Evolutionary conservation across 1,140 invertebrate species (phyloP), one percentile per base, ranked within the genome.

Genomic region (Choristoneura fumiferana): DNA sequence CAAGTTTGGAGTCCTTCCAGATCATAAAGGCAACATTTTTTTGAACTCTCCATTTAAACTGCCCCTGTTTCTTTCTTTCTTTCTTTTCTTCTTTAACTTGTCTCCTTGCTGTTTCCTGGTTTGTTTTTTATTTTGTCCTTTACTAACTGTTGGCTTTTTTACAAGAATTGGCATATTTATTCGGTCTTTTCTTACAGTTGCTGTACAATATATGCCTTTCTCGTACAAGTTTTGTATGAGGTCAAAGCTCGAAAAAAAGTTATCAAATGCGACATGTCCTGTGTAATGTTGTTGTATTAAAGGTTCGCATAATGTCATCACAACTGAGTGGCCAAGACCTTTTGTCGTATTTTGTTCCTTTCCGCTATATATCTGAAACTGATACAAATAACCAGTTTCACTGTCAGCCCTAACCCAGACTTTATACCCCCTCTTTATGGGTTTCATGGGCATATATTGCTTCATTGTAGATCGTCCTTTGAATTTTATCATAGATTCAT

Each of bases 301-400:
- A 13, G 10, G 10, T 39, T 39, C 37, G n/a, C n/a, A 13, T 39
- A 39, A 13, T 13, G 35, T 37, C 12, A 13, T 39, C 12, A 39
- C 37, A n/a, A 39, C 37, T 13, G 10, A 13, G 37, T 39, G 12
- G n/a, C 12, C 12, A 13, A 39, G 12, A 13, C 37, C 37, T 13
- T 39, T 39, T 13, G 2, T 6, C 6, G 22, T 29, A 2, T 6
- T 6, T 3, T 2, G 6, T 29, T 29, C 22, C 6, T 87, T 89
- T 1, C 89, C 87, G 13, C 74, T 81, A 65, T 91, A 89, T 10
- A 90, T 73, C 54, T 88, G 62, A 72, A 86, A 90, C 49, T 81
- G 54, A 56, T 65, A 80, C 29, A 82, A 66, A 38, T 68, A 71
- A 5, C 69, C 69, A 15, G 39, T 61, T 15, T 39, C 45, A 54